A percentile compares a stretch with the other conserved stretches of the same genome.
These are phyloP conservation scores for Brachyptera putata DNA, from an alignment of 2,888 invertebrate species.

Conservation along the genomic window DNA sequence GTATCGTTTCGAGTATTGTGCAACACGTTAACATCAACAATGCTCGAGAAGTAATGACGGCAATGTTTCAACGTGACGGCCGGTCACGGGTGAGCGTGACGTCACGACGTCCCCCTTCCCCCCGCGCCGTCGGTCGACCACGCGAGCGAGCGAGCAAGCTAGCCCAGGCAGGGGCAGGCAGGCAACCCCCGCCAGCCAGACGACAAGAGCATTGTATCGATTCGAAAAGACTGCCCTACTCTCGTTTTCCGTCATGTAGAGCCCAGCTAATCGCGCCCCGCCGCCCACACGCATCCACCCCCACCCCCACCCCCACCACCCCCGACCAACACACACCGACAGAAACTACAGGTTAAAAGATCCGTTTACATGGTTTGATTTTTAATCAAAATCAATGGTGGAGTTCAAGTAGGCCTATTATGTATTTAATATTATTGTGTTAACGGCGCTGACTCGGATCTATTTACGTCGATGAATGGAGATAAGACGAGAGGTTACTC, in stretches of 20 bases:
- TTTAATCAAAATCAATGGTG: too few species aligned
- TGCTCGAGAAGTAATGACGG: too few species aligned
- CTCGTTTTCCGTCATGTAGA: constrained; percentile 16
- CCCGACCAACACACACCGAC: too few species aligned
- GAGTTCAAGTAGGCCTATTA: not conserved
- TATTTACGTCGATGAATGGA: too few species aligned
- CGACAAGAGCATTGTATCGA: constrained; percentile 11
- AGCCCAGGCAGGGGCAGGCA: not conserved
- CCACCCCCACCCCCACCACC: too few species aligned
- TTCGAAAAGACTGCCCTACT: constrained; percentile 17
- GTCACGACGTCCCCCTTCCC: not conserved
- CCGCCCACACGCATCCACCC: not conserved
- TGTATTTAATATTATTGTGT: not conserved
- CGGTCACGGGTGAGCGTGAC: not conserved
- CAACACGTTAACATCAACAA: too few species aligned
- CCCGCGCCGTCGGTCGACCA: not conserved
- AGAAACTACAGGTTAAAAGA: too few species aligned
- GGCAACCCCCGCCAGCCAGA: not conserved
- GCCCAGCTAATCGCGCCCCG: not conserved
- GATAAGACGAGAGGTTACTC: too few species aligned
- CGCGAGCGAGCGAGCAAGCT: not conserved
- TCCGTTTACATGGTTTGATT: too few species aligned
- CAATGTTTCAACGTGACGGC: too few species aligned
- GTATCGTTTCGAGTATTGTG: too few species aligned
- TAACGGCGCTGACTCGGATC: too few species aligned